Percentiles rank a stretch among this genome's conserved stretches.
phyloP scores from a whole-genome alignment of 2,797 vertebrate genomes.

The Pempheris klunzingeri region DNA sequence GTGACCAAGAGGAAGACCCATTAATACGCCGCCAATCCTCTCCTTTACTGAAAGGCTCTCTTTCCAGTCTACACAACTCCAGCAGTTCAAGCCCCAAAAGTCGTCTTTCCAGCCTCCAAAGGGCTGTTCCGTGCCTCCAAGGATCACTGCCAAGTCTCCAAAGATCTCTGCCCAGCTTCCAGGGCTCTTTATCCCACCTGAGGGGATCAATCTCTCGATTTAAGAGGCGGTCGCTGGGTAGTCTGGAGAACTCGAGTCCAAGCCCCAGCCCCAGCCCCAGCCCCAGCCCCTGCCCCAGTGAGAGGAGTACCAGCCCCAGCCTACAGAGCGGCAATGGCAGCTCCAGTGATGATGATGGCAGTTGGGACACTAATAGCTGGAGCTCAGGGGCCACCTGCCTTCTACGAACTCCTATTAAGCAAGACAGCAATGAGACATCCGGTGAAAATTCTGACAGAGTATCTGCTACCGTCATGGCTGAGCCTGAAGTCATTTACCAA shows the following conservation, averaged over 20 bases:
- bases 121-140: slow-evolving; percentile 61
- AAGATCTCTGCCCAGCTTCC: slow-evolving; percentile 63
- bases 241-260: slow-evolving; percentile 61
- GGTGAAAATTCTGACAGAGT: slow-evolving; percentile 54
- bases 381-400: slow-evolving; percentile 87
- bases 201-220: slow-evolving; percentile 64
- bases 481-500: slow-evolving; percentile 78
- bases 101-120: slow-evolving; percentile 62
- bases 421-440: slow-evolving; percentile 74
- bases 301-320: slow-evolving; percentile 67
- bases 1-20: slow-evolving; percentile 77
- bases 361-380: slow-evolving; percentile 87
- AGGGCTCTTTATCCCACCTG: slow-evolving; percentile 69
- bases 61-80: slow-evolving; percentile 65
- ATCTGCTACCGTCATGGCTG: slow-evolving; percentile 28
- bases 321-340: slow-evolving; percentile 70
- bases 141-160: slow-evolving; percentile 67
- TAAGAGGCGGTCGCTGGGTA: slow-evolving; percentile 68
- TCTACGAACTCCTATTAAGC: slow-evolving; percentile 79
- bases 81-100: slow-evolving; percentile 49
- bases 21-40: slow-evolving; percentile 74
- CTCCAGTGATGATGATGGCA: slow-evolving; percentile 83
- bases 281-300: slow-evolving; percentile 56
- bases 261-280: slow-evolving; percentile 63
- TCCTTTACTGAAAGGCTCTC: slow-evolving; percentile 75